Conservation (phyloP, 2,113 vertebrate genomes). For the Pangasianodon gigas region DNA sequence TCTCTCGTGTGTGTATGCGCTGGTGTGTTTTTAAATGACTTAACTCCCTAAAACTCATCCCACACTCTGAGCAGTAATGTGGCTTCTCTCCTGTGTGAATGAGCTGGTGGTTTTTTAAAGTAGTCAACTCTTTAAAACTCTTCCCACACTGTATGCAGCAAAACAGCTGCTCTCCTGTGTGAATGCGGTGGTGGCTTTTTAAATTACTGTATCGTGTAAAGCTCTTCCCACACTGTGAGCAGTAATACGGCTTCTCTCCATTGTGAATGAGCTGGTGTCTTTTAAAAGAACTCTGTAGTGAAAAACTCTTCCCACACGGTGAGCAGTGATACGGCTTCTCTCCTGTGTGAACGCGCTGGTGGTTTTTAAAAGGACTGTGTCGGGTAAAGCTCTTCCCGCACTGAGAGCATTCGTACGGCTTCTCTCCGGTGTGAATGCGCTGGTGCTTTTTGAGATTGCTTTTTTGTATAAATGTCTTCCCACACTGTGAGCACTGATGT, state of each 20-base stretch:
- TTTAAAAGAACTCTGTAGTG: not conserved
- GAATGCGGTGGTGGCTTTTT: constrained; percentile 10
- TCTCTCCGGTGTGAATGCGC: not conserved
- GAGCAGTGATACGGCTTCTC: constrained; percentile 18
- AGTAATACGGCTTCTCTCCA: constrained; percentile 9
- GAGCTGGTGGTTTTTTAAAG: constrained; percentile 7
- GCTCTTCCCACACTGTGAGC: not conserved
- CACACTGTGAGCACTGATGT: not conserved
- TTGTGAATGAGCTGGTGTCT: constrained; percentile 18
- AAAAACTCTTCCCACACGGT: constrained; percentile 5
- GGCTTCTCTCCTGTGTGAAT: constrained; percentile 13
- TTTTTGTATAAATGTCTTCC: constrained; percentile 8
- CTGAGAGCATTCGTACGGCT: constrained; percentile 5
- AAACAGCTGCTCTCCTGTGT: not conserved
- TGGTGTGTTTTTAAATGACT: not conserved
- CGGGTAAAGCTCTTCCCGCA: constrained; percentile 8
- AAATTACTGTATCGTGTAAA: not conserved
- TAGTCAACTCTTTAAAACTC: not conserved
- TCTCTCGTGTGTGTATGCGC: not conserved
- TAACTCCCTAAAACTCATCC: not conserved
- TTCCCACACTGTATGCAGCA: not conserved
- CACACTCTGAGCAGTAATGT: not conserved
- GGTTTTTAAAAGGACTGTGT: constrained; percentile 1
- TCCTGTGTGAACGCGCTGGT: not conserved
- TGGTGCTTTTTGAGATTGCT: constrained; percentile 14